Percentiles rank a stretch among this genome's conserved stretches.
Conservation (phyloP, 2,113 vertebrate genomes). For the Nicator chloris region DNA sequence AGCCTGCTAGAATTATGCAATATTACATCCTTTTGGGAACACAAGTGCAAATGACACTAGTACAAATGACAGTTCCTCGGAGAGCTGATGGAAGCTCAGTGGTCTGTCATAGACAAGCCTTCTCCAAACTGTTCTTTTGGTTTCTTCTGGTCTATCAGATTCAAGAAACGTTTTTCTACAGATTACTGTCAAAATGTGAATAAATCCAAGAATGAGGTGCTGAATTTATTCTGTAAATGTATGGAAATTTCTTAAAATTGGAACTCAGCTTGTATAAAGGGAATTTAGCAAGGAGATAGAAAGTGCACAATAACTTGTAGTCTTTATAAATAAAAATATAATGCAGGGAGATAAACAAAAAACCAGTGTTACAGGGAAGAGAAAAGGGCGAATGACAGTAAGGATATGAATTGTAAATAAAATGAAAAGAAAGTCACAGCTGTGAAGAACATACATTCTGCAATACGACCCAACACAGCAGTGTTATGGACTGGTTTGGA, state of each 20-base stretch:
- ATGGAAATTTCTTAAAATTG: constrained; percentile 55
- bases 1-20: background rate
- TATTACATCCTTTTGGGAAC: background rate
- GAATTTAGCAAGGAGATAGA: constrained; percentile 35
- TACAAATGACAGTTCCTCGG: constrained; percentile 47
- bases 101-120: constrained; percentile 28
- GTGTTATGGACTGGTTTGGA: background rate
- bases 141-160: constrained; percentile 47
- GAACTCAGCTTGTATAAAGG: too few relatives aligned
- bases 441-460: constrained; percentile 47
- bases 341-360: constrained; percentile 42
- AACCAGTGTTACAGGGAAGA: constrained; percentile 44
- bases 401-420: constrained; percentile 30
- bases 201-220: constrained; percentile 57
- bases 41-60: constrained; percentile 36
- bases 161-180: constrained; percentile 64
- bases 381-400: constrained; percentile 44
- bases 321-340: constrained; percentile 60
- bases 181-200: constrained; percentile 69
- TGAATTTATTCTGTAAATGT: constrained; percentile 62
- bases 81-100: constrained; percentile 22
- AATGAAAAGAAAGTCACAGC: constrained; percentile 44
- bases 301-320: constrained; percentile 35
- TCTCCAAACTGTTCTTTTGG: constrained; percentile 14
- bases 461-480: background rate